Evolutionary conservation across 2,797 vertebrate species (phyloP), one percentile per base, ranked within the genome.

Genomic region (Eulemur rubriventer): DNA sequence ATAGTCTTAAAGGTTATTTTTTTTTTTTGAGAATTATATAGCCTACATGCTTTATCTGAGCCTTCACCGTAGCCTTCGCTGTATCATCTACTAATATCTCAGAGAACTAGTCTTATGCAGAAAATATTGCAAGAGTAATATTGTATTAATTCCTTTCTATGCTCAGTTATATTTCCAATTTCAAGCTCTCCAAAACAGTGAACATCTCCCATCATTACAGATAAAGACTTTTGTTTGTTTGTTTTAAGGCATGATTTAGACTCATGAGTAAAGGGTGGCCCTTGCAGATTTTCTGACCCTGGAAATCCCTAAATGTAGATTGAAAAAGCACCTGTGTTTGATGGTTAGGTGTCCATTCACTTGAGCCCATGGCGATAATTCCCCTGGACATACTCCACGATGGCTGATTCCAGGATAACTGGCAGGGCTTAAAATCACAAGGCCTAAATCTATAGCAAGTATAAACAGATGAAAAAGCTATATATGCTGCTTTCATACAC

Each of bases 261-360:
- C 6, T 82, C 79, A 41, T 2, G n/a, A 76, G 41, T 83, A 26
- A 89, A 78, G 17, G 4, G 33, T 95, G 11, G 14, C 14, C 14
- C 24, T 95, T 89, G 7, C 8, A 43, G 20, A 65, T 50, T 87
- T 55, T 94, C 83, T 85, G 9, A 92, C 17, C 26, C 73, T 87
- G 50, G 1, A 87, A 72, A 76, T 92, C 35, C 59, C 83, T 69
- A 70, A 72, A 92, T 48, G 41, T 20, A 75, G 35, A 67, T 30
- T 86, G 11, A 70, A 69, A 91, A 38, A 38, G 18, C 59, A 89
- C 84, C 80, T 83, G 20, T n/a, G 50, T 82, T 84, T 87, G 63
- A 92, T 79, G 20, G 63, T 89, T 61, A 30, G 18, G 18, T 94
- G 46, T 83, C 73, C 81, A 70, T 94, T 92, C 72, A 87, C 28